Evolutionary conservation across 2,888 invertebrate genomes (phyloP), one percentile per base, ranked within the genome.

Genomic region (Synergus itoensis): DNA sequence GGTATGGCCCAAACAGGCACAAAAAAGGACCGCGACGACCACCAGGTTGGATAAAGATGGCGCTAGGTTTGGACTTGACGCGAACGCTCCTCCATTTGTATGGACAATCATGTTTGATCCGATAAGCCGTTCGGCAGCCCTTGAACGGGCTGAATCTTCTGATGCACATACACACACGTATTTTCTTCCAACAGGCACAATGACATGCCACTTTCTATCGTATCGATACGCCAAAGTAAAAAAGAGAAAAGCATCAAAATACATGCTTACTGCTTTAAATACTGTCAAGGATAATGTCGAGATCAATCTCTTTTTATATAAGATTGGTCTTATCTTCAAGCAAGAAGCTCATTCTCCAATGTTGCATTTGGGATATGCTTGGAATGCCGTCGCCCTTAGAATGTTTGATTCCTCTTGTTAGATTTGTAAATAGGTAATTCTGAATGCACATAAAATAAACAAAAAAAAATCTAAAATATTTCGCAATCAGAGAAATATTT

Each of bases 1-100:
- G 7, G 67, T 12, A 43, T 48, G 69, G 28, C 48, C 45, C 8
- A 53, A 73, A 73, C 28, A 28, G 36, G 28, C 53, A 73, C 53
- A 73, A 48, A 73, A 69, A 73, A 73, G 28, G 36, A 73, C 9
- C 16, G 48, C 16, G 48, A 73, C 48, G 48, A 73, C 69, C 69
- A 73, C 69, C 69, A 45, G 45, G 28, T 69, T 69, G 48, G 69
- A 69, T 69, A 69, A 69, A 69, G 45, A 48, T 69, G 69, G 69
- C 69, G 69, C 69, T 69, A 69, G 43, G 28, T 60, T 60, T 60
- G 21, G 60, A 60, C 60, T 60, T 60, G 21, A 60, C 60, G 60
- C 60, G 60, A 60, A 60, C 60, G 60, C 60, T 60, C 60, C 21
- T 60, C 12, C n/a, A 60, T 60, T 60, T 60, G 60, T 60, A 60